phyloP scores from a whole-genome alignment of 2,888 invertebrate genomes.

The Calameuta pallipes region DNA sequence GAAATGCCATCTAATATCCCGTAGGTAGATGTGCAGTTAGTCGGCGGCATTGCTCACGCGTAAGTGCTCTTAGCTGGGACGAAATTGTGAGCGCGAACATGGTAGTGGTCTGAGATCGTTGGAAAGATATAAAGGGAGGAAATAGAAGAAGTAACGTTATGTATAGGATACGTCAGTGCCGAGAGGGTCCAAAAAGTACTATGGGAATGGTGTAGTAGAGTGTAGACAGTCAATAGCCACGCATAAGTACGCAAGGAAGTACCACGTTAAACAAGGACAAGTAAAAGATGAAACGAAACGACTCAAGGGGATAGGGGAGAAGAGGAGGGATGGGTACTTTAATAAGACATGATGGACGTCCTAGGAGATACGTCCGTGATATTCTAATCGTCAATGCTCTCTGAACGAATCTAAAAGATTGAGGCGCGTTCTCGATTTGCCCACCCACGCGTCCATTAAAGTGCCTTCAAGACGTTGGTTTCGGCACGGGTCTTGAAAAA shows the following conservation, averaged over 20 bases:
- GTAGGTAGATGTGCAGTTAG: slow-evolving; percentile 17
- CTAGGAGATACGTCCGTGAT: background rate
- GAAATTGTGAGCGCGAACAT: slow-evolving; percentile 14
- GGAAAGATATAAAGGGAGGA: background rate
- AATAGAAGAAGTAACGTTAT: background rate
- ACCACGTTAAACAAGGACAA: background rate
- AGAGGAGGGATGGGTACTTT: slow-evolving; percentile 35
- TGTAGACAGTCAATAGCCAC: background rate
- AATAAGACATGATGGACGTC: slow-evolving; percentile 49
- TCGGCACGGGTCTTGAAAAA: background rate
- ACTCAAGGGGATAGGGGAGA: background rate
- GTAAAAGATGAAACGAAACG: background rate
- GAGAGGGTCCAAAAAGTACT: background rate
- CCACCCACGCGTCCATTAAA: slow-evolving; percentile 4
- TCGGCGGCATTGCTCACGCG: slow-evolving; percentile 23
- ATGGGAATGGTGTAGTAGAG: background rate
- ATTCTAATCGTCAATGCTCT: background rate
- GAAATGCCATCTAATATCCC: background rate
- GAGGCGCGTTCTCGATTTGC: background rate
- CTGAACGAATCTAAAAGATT: background rate
- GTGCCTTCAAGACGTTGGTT: slow-evolving; percentile 5
- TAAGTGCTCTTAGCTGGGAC: slow-evolving; percentile 22
- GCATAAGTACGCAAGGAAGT: background rate
- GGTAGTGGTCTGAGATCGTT: background rate
- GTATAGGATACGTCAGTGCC: background rate